Evolutionary conservation across 1,140 invertebrate genomes (phyloP).

Genomic region (Mizuhopecten yessoensis): DNA sequence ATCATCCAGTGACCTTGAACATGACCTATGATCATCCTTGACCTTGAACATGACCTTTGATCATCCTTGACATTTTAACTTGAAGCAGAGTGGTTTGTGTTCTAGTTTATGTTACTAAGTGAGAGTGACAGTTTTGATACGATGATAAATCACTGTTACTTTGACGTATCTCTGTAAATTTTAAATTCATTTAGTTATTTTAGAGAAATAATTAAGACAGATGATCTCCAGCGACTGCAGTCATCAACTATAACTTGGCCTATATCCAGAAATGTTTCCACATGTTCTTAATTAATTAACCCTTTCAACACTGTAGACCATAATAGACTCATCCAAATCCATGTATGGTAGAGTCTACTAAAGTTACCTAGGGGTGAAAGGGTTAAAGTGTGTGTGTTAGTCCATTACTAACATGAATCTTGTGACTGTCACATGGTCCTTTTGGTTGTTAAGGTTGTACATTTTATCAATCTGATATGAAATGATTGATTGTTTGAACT

Average conservation of each 20-base stretch:
- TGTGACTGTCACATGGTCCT: too few relatives aligned
- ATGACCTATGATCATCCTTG: neutral
- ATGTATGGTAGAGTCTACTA: too few relatives aligned
- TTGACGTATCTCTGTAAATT: neutral
- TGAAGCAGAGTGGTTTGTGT: neutral
- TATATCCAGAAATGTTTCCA: neutral
- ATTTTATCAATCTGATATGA: too few relatives aligned
- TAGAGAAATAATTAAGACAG: neutral
- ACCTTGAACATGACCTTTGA: neutral
- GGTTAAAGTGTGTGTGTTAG: too few relatives aligned
- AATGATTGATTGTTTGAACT: too few relatives aligned
- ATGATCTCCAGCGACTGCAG: neutral
- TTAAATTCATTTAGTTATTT: neutral
- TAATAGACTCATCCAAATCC: too few relatives aligned
- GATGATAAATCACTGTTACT: neutral
- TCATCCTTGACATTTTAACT: neutral
- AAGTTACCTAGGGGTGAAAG: too few relatives aligned
- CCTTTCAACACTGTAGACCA: too few relatives aligned
- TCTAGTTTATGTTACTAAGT: neutral
- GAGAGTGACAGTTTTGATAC: neutral
- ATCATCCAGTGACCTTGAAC: neutral
- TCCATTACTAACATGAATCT: too few relatives aligned
- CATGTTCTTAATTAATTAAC: too few relatives aligned
- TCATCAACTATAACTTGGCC: neutral
- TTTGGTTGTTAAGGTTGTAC: too few relatives aligned